These are phyloP conservation scores for Myotis pilosus DNA, from an alignment of 2,797 vertebrate genomes.

Conservation along the genomic window DNA sequence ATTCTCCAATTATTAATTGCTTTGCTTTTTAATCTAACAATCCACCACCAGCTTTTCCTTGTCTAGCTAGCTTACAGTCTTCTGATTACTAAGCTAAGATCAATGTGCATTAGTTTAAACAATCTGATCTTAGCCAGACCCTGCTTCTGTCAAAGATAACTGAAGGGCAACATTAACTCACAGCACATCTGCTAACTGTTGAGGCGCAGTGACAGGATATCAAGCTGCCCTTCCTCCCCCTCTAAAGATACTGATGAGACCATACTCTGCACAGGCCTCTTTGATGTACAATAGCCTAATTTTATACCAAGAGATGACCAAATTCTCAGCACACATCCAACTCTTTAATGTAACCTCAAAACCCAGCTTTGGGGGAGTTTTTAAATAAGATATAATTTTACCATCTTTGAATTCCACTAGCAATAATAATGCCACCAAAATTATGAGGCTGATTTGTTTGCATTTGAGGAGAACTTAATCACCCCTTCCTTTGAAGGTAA, in stretches of 20 bases:
- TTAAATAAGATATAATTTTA: not conserved
- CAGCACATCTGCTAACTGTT: constrained; percentile 76
- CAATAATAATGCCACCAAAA: constrained; percentile 20
- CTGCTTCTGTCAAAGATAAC: constrained; percentile 81
- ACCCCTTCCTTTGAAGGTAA: not conserved
- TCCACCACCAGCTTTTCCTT: constrained; percentile 70
- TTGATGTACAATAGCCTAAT: not conserved
- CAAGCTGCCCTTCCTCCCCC: not conserved
- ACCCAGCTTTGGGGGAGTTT: not conserved
- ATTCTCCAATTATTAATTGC: constrained; percentile 82
- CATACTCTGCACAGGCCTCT: not conserved
- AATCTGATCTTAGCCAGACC: constrained; percentile 81
- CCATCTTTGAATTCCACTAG: constrained; percentile 6
- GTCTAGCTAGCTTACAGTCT: constrained; percentile 74
- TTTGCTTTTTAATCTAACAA: constrained; percentile 81
- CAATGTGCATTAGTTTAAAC: constrained; percentile 81
- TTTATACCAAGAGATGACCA: not conserved
- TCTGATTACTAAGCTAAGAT: constrained; percentile 81
- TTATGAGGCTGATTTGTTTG: not conserved
- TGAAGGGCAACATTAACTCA: constrained; percentile 78
- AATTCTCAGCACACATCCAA: not conserved
- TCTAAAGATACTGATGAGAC: not conserved
- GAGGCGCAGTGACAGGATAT: not conserved
- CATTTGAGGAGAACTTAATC: not conserved
- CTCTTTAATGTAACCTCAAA: not conserved